Evolutionary conservation across 37 sponge, comb jelly and placozoan species (phyloP).

Genomic region (Lycopodina hypogea): DNA sequence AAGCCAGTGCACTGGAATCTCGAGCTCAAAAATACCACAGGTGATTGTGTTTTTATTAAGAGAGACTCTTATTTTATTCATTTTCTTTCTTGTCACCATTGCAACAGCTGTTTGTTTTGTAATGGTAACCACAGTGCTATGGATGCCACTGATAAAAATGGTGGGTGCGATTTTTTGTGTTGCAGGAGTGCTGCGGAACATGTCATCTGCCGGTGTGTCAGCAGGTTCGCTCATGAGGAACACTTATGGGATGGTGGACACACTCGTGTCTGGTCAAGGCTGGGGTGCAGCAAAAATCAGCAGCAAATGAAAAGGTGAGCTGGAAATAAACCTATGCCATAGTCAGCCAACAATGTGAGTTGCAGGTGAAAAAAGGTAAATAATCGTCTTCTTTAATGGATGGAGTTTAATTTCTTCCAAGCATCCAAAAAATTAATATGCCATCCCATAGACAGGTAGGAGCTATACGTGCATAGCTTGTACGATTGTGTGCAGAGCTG

Average conservation of each 20-base stretch:
- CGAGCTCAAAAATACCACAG: slow-evolving; percentile 69
- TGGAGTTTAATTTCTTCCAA: too few relatives aligned
- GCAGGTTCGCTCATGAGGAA: slow-evolving; percentile 59
- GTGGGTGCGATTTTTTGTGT: not conserved
- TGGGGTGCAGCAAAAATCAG: slow-evolving; percentile 62
- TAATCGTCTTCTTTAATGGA: too few relatives aligned
- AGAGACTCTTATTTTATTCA: not conserved
- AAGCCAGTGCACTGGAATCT: slow-evolving; percentile 55
- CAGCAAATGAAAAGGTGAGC: slow-evolving; percentile 78
- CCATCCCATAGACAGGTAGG: too few relatives aligned
- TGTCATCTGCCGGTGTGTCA: slow-evolving; percentile 84
- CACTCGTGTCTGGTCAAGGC: slow-evolving; percentile 73
- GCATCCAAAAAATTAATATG: too few relatives aligned
- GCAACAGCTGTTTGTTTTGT: not conserved
- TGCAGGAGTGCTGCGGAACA: slow-evolving; percentile 62
- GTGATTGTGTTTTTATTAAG: not conserved
- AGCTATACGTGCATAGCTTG: too few relatives aligned
- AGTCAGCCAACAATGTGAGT: too few relatives aligned
- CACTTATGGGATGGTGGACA: slow-evolving; percentile 68
- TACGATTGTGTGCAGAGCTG: too few relatives aligned
- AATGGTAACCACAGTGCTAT: not conserved
- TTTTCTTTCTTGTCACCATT: not conserved
- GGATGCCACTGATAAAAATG: not conserved
- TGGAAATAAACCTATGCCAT: too few relatives aligned
- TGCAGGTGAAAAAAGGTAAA: too few relatives aligned